Conservation (phyloP, 2,797 vertebrate species). For the Syncerus caffer region DNA sequence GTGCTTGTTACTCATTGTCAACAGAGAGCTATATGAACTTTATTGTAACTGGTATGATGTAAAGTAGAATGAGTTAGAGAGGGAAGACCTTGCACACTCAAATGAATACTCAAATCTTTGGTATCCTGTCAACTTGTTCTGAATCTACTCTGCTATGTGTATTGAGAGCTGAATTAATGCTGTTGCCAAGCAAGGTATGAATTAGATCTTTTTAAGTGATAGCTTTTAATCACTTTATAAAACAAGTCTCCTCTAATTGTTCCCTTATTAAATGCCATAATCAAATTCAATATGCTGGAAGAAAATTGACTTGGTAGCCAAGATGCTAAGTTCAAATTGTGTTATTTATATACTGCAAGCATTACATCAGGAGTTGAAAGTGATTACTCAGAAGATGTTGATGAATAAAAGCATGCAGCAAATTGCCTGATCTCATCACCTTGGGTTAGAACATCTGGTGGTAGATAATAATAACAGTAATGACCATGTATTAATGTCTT, state of each 20-base stretch:
- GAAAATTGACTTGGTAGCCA: not conserved
- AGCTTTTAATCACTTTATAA: conserved; percentile 23
- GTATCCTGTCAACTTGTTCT: not conserved
- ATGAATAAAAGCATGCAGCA: not conserved
- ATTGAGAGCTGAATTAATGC: not conserved
- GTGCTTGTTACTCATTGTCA: not conserved
- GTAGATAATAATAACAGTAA: not conserved
- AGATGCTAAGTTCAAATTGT: not conserved
- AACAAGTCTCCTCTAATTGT: not conserved
- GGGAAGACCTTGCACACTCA: not conserved
- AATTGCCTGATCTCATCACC: not conserved
- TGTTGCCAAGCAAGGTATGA: not conserved
- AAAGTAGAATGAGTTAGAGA: not conserved
- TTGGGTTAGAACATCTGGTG: not conserved
- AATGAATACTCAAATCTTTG: not conserved
- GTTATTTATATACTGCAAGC: not conserved
- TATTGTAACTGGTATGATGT: not conserved
- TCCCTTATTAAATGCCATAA: not conserved
- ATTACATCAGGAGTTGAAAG: not conserved
- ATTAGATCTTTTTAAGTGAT: not conserved
- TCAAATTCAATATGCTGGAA: conserved; percentile 2
- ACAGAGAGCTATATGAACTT: not conserved
- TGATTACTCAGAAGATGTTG: not conserved
- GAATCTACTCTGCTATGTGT: not conserved
- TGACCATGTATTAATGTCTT: not conserved